phyloP scores from a whole-genome alignment of 1,140 invertebrate genomes.

The Drosophila orena region DNA sequence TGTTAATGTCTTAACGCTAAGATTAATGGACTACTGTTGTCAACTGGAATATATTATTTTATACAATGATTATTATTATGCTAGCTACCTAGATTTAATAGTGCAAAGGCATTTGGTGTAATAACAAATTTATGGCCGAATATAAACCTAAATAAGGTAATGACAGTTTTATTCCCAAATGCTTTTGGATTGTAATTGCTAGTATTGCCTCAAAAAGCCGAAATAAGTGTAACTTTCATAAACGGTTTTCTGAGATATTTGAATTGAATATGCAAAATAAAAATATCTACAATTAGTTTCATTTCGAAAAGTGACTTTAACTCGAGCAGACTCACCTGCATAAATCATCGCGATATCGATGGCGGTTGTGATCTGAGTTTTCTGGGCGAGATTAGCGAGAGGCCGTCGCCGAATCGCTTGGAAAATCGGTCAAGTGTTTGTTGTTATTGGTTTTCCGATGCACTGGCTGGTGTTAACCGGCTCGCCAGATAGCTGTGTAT shows the following conservation, averaged over 20 bases:
- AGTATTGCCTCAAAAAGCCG: neutral
- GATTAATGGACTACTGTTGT: too few relatives aligned
- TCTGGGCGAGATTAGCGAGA: constrained; percentile 68
- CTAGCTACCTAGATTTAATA: neutral
- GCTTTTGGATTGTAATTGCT: neutral
- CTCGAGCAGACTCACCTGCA: constrained; percentile 64
- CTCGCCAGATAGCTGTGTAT: constrained; percentile 42
- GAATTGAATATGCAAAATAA: too few relatives aligned
- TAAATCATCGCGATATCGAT: constrained; percentile 71
- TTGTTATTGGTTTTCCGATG: constrained; percentile 44
- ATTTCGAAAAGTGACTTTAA: constrained; percentile 39
- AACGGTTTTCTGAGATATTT: neutral
- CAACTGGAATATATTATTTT: too few relatives aligned
- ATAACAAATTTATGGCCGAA: neutral
- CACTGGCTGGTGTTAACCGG: constrained; percentile 65
- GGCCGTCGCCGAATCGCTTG: constrained; percentile 54
- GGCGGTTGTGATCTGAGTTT: constrained; percentile 44
- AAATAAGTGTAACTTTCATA: neutral
- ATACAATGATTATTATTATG: too few relatives aligned
- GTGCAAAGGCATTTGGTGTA: neutral
- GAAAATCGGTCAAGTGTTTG: constrained; percentile 73
- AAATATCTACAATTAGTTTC: neutral
- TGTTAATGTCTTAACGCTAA: too few relatives aligned
- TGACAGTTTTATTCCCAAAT: neutral
- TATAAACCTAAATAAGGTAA: neutral